Conservation (phyloP, 2,113 vertebrate genomes). For the Semnopithecus entellus region DNA sequence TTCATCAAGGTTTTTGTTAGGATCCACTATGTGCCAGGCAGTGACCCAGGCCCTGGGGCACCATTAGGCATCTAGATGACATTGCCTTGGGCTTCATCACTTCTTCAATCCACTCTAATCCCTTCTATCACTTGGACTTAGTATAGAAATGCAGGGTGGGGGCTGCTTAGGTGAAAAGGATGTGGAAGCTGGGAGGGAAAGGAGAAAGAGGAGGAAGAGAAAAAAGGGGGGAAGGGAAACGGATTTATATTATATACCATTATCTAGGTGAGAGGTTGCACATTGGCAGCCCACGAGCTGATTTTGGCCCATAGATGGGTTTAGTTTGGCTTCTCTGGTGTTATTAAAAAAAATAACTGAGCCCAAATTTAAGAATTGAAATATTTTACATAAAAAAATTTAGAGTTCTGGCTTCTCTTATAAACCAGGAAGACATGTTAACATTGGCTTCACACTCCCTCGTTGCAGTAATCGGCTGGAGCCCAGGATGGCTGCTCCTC, state of each 20-base stretch:
- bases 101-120: background rate
- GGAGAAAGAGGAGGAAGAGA: background rate
- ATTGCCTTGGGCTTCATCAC: background rate
- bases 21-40: background rate
- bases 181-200: background rate
- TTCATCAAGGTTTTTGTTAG: background rate
- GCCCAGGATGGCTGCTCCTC: background rate
- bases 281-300: accelerated
- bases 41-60: background rate
- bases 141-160: background rate
- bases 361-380: constrained; percentile 43
- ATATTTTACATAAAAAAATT: constrained; percentile 23
- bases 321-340: constrained; percentile 22
- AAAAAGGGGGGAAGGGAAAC: too few species aligned
- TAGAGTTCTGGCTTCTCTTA: constrained; percentile 25
- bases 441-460: background rate
- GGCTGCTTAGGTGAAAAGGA: background rate
- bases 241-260: too few species aligned
- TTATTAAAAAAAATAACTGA: background rate
- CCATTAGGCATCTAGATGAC: background rate
- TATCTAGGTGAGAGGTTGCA: background rate
- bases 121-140: background rate
- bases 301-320: background rate
- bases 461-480: background rate
- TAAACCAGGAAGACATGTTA: constrained; percentile 40